A percentile compares a stretch with the other conserved stretches of the same genome.
These are phyloP conservation scores for Lineus longissimus DNA, from an alignment of 1,140 invertebrate genomes.

Conservation along the genomic window DNA sequence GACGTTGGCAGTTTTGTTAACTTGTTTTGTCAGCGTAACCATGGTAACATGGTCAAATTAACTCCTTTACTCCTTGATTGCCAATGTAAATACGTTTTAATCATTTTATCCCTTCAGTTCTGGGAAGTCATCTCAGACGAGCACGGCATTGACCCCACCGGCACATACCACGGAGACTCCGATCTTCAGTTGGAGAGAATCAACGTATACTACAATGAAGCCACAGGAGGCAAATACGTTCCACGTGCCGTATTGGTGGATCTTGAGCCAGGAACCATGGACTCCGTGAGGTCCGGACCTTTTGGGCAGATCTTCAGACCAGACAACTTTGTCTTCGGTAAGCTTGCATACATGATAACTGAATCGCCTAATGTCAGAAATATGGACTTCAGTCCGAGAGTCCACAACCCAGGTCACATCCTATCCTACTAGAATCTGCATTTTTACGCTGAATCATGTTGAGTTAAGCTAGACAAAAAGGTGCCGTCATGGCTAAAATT, in stretches of 20 bases:
- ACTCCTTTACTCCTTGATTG: too few relatives aligned
- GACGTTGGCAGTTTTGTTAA: too few relatives aligned
- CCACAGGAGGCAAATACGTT: constrained; percentile 76
- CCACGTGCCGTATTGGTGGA: constrained; percentile 87
- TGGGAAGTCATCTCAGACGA: constrained; percentile 84
- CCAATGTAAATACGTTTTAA: too few relatives aligned
- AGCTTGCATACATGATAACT: constrained; percentile 36
- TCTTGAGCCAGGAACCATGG: constrained; percentile 92
- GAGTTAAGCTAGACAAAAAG: too few relatives aligned
- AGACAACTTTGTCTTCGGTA: constrained; percentile 83
- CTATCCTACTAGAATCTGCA: too few relatives aligned
- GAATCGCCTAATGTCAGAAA: background rate
- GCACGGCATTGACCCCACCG: constrained; percentile 58
- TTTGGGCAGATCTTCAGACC: constrained; percentile 78
- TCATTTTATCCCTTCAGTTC: constrained; percentile 62
- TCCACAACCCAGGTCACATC: too few relatives aligned
- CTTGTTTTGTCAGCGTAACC: too few relatives aligned
- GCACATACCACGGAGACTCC: constrained; percentile 56
- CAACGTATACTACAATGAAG: constrained; percentile 58
- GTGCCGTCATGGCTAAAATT: too few relatives aligned
- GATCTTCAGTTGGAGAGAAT: constrained; percentile 57
- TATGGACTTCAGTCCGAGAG: constrained; percentile 81
- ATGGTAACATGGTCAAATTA: too few relatives aligned
- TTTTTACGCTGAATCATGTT: too few relatives aligned
- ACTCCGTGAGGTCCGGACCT: constrained; percentile 82